Conservation (phyloP, 2,113 vertebrate genomes). For the Chloroceryle aenea region DNA sequence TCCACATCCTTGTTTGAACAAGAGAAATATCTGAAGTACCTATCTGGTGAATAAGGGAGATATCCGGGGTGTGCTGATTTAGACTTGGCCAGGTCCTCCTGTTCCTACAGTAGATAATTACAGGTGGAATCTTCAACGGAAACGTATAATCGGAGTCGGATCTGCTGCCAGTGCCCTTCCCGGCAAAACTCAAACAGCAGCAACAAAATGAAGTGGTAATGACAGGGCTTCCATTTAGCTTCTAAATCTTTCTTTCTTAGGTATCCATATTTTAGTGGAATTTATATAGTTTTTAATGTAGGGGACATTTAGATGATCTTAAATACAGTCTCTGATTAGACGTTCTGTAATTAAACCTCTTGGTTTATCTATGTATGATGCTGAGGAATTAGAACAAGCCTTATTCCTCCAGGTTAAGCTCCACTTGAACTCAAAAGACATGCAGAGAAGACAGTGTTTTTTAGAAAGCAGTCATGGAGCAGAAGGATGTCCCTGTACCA, state of each 20-base stretch:
- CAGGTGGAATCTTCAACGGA: not conserved
- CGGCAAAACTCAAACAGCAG: not conserved
- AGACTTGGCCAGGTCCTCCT: not conserved
- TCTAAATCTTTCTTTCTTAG: constrained; percentile 13
- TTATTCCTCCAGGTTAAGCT: constrained; percentile 1
- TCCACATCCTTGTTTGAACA: not conserved
- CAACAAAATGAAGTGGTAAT: constrained; percentile 33
- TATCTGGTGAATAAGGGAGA: not conserved
- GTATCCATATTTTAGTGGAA: constrained; percentile 31
- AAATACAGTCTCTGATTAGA: constrained; percentile 43
- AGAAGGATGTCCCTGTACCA: not conserved
- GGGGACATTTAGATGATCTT: constrained; percentile 5
- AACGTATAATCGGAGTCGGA: constrained; percentile 5
- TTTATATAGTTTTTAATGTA: not conserved
- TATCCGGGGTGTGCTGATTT: not conserved
- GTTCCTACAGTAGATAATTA: constrained; percentile 40
- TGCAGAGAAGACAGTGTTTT: not conserved
- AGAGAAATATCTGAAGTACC: not conserved
- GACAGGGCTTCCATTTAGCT: constrained; percentile 10
- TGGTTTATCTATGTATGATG: constrained; percentile 15
- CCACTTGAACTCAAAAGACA: not conserved
- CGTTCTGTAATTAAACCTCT: constrained; percentile 37
- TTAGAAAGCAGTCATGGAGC: not conserved
- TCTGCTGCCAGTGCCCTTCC: constrained; percentile 30
- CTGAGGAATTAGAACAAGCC: not conserved